Conservation (phyloP, 2,113 vertebrate species). For the Nibea coibor region DNA sequence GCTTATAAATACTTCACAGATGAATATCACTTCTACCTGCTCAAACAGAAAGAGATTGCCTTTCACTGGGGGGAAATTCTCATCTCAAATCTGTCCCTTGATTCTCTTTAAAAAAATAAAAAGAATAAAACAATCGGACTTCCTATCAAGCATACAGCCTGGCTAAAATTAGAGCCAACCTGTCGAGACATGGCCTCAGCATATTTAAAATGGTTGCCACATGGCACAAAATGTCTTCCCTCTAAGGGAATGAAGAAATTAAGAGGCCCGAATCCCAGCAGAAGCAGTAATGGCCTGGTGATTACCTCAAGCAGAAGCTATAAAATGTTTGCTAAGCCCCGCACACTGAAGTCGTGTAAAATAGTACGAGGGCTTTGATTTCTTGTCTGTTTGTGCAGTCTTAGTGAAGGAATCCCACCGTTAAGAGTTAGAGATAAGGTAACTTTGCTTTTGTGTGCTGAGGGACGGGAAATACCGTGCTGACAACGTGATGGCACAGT, state of each 20-base stretch:
- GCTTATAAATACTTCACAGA: constrained; percentile 22
- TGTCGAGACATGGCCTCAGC: constrained; percentile 52
- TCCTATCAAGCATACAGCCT: neutral
- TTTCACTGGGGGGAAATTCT: constrained; percentile 4
- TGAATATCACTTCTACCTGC: constrained; percentile 8
- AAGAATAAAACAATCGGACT: constrained; percentile 10
- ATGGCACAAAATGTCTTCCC: constrained; percentile 55
- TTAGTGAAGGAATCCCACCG: constrained; percentile 10
- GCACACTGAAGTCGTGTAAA: constrained; percentile 1
- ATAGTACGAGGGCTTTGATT: constrained; percentile 18
- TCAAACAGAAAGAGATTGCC: neutral
- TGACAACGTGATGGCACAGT: constrained; percentile 31
- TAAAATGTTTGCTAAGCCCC: constrained; percentile 32
- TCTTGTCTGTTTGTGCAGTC: constrained; percentile 12
- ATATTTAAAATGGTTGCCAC: constrained; percentile 63
- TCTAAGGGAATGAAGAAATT: constrained; percentile 47
- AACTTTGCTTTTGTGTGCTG: neutral
- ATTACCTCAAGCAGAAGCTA: constrained; percentile 35
- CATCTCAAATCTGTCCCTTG: neutral
- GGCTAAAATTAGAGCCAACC: constrained; percentile 29
- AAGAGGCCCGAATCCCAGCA: constrained; percentile 46
- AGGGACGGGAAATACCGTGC: constrained; percentile 3
- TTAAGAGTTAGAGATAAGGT: neutral
- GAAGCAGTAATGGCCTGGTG: constrained; percentile 32
- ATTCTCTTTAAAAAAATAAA: constrained; percentile 4